Evolutionary conservation across 1,140 invertebrate genomes (phyloP), one percentile per base, ranked within the genome.

Genomic region (Acromyrmex echinatior): DNA sequence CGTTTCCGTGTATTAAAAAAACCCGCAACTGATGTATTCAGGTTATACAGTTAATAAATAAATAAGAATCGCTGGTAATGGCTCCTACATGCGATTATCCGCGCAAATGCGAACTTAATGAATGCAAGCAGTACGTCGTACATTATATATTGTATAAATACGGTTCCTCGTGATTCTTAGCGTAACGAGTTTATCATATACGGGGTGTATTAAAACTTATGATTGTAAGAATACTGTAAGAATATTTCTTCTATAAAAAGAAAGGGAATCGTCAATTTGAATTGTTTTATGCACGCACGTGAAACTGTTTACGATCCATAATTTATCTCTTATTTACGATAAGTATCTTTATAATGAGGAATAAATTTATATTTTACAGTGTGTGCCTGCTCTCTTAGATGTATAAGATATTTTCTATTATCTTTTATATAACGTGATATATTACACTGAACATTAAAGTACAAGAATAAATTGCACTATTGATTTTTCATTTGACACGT

Each of bases 101-200:
- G 51, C 16, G 71, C 28, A 87, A 89, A 87, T 85, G 53, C 68
- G 70, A 74, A 73, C 62, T 21, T 90, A 87, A 90, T 76, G 77
- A 68, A 73, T 62, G 70, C 25, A 28, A 66, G 18, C 28, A 35
- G 45, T 49, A 60, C 51, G n/a, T 66, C 62, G 16, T 73, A 58
- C 39, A 53, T 82, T 87, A 65, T 78, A 66, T 53, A 25, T 25
- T 25, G 25, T 25, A 84, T 87, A 86, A 90, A 90, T 76, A 39
- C 63, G 35, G 25, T 56, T 62, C 25, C 49, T 65, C 77, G 71
- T 77, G 78, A 31, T 28, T 73, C 39, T 70, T 62, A 53, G 25
- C 63, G 39, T 87, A 79, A 89, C 66, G 49, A 62, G 21, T 53
- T 16, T 28, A 51, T 28, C 60, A 63, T 77, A 80, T 35, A 68